phyloP scores from a whole-genome alignment of 92 coral and sea anemone genomes.

The Hydrozoanthus gracilis region DNA sequence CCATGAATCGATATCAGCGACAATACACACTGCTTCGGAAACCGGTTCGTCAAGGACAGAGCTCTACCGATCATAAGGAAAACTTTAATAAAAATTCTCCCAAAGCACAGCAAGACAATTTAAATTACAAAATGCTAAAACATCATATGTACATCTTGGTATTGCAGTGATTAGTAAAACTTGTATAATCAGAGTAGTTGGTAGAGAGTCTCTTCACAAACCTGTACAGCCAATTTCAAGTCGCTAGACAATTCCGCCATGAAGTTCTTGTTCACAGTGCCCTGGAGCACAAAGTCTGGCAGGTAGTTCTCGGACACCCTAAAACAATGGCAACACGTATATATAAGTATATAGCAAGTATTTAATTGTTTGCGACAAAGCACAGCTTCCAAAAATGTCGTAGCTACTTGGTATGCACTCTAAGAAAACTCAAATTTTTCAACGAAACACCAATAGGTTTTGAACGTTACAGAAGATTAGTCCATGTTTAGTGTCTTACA shows the following conservation, averaged over 20 bases:
- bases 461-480: too few species aligned
- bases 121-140: neutral
- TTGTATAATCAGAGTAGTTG: neutral
- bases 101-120: neutral
- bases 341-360: too few species aligned
- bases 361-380: neutral
- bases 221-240: slow-evolving; percentile 83
- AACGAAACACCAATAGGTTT: too few species aligned
- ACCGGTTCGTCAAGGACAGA: slow-evolving; percentile 93
- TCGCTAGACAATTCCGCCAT: slow-evolving; percentile 68
- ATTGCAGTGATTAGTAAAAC: neutral
- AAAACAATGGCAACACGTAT: neutral
- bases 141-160: neutral
- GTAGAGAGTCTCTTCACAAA: slow-evolving; percentile 4
- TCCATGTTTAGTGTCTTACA: too few species aligned
- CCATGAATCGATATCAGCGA: slow-evolving; percentile 94
- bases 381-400: too few species aligned
- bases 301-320: slow-evolving; percentile 83
- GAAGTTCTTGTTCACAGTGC: slow-evolving; percentile 67
- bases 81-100: neutral
- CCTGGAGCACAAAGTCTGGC: slow-evolving; percentile 99
- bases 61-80: slow-evolving; percentile 60
- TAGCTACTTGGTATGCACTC: too few species aligned
- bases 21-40: slow-evolving; percentile 89
- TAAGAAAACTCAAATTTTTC: too few species aligned